A percentile compares a stretch with the other conserved stretches of the same genome.
Conservation (phyloP, 2,888 invertebrate species). For the Drosophila mettleri region DNA sequence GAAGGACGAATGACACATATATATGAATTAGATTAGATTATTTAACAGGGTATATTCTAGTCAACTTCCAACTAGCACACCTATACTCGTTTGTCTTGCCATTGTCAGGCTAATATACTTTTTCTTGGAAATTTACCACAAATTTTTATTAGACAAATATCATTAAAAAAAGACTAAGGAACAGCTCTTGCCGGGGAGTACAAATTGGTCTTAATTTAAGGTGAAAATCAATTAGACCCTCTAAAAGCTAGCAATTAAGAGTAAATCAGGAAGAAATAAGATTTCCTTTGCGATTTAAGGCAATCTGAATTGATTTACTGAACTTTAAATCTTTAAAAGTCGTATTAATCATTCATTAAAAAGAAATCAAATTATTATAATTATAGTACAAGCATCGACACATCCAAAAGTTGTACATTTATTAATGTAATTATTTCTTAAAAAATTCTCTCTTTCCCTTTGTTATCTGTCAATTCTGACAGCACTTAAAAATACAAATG, state of each 20-base stretch:
- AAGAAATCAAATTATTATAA: neutral
- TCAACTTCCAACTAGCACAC: neutral
- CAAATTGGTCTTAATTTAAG: neutral
- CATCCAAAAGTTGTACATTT: slow-evolving; percentile 1
- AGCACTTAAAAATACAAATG: slow-evolving; percentile 4
- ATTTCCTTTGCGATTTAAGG: neutral
- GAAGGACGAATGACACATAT: neutral
- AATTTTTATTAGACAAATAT: slow-evolving; percentile 8
- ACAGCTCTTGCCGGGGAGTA: neutral
- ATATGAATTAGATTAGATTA: neutral
- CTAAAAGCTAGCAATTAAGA: neutral
- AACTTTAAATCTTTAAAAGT: too few species aligned
- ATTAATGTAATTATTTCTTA: slow-evolving; percentile 5
- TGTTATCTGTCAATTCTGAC: slow-evolving; percentile 6
- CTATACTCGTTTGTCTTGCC: neutral
- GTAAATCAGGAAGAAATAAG: neutral
- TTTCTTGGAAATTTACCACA: slow-evolving; percentile 10
- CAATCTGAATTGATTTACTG: neutral
- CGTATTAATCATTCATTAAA: too few species aligned
- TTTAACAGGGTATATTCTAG: neutral
- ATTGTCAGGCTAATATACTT: slow-evolving; percentile 2
- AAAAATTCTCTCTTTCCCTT: neutral
- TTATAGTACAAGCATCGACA: neutral
- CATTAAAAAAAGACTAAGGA: slow-evolving; percentile 5
- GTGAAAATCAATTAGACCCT: slow-evolving; percentile 1